These are phyloP conservation scores for Laodelphax striatellus DNA, from an alignment of 1,140 invertebrate species.

Conservation along the genomic window DNA sequence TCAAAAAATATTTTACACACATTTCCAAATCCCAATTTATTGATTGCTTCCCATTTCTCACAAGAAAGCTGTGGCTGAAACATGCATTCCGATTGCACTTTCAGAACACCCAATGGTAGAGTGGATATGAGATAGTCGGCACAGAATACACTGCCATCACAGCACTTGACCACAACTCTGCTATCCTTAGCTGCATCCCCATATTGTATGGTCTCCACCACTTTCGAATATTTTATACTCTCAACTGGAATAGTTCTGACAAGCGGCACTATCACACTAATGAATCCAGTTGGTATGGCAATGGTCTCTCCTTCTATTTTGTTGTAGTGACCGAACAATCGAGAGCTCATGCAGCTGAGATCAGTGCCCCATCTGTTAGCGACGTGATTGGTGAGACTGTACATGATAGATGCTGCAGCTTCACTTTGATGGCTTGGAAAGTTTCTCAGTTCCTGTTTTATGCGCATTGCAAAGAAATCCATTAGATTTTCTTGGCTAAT, in stretches of 20 bases:
- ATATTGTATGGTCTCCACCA: conserved; percentile 47
- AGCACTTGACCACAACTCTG: conserved; percentile 28
- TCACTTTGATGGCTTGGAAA: conserved; percentile 5
- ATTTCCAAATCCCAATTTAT: conserved; percentile 46
- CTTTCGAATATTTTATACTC: conserved; percentile 36
- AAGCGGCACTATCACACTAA: conserved; percentile 49
- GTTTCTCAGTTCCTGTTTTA: conserved; percentile 3
- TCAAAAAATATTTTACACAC: conserved; percentile 75
- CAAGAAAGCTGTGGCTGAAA: conserved; percentile 45
- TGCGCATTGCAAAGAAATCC: conserved; percentile 4
- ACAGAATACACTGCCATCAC: conserved; percentile 40
- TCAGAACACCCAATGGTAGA: conserved; percentile 51
- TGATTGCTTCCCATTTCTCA: conserved; percentile 44
- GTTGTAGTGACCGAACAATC: conserved; percentile 39
- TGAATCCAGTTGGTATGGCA: conserved; percentile 48
- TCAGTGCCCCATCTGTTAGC: conserved; percentile 12
- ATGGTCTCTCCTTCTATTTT: conserved; percentile 51
- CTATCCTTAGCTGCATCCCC: conserved; percentile 34
- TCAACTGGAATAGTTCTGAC: conserved; percentile 46
- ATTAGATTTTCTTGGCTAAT: not conserved
- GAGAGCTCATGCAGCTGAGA: conserved; percentile 3
- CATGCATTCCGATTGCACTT: conserved; percentile 36
- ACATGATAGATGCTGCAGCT: not conserved
- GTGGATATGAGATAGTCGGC: conserved; percentile 57
- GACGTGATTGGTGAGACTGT: conserved; percentile 9